phyloP scores from a whole-genome alignment of 2,888 invertebrate genomes.

The Eledone cirrhosa region DNA sequence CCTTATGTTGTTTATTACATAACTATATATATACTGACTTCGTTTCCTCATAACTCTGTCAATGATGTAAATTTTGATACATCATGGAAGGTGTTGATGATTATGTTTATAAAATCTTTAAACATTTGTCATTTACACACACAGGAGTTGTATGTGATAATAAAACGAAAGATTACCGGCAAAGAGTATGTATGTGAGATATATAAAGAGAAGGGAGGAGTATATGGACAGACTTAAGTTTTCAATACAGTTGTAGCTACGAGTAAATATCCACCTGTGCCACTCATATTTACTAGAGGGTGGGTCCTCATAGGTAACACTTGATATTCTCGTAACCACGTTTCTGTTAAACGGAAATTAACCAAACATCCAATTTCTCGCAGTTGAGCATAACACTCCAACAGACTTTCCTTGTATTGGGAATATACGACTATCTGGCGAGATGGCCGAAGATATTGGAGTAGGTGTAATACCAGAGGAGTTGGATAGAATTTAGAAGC shows the following conservation, averaged over 20 bases:
- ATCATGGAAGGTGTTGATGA: too few relatives aligned
- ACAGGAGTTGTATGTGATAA: too few relatives aligned
- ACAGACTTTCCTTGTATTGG: conserved; percentile 81
- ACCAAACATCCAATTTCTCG: conserved; percentile 75
- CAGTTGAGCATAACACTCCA: conserved; percentile 82
- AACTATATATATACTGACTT: too few relatives aligned
- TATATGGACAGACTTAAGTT: not conserved
- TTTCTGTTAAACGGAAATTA: conserved; percentile 81
- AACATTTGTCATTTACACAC: too few relatives aligned
- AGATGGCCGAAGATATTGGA: conserved; percentile 82
- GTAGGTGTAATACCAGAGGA: conserved; percentile 78
- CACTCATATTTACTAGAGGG: conserved; percentile 91
- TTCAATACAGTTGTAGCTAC: conserved; percentile 72
- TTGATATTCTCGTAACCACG: conserved; percentile 91
- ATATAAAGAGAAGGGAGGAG: too few relatives aligned
- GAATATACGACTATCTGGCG: conserved; percentile 87
- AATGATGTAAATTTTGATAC: too few relatives aligned
- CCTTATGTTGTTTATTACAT: too few relatives aligned
- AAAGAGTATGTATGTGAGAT: too few relatives aligned
- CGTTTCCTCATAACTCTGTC: too few relatives aligned
- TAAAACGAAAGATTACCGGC: too few relatives aligned
- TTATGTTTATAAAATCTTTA: too few relatives aligned
- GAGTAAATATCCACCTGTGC: conserved; percentile 87
- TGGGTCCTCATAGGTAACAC: conserved; percentile 79
- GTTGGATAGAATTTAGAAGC: conserved; percentile 87